Evolutionary conservation across 2,113 vertebrate species (phyloP).

Genomic region (Xenopus laevis): DNA sequence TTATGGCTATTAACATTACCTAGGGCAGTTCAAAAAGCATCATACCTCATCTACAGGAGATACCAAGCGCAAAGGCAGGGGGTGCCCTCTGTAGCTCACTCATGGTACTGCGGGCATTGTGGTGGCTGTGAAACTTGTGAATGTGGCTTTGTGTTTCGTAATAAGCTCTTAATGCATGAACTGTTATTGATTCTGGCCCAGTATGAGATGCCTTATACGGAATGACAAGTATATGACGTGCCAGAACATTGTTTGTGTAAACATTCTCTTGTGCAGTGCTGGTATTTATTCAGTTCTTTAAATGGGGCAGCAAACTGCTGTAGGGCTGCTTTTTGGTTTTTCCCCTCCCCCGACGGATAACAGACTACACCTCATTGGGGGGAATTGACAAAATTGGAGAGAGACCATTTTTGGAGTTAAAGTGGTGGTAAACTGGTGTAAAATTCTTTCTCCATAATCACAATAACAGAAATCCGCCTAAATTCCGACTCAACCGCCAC

Average conservation of each 20-base stretch:
- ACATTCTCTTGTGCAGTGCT: background rate
- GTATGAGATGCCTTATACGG: background rate
- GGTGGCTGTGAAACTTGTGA: conserved; percentile 51
- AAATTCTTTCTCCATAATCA: too few relatives aligned
- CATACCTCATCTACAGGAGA: conserved; percentile 29
- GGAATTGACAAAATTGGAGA: too few relatives aligned
- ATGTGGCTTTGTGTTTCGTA: conserved; percentile 42
- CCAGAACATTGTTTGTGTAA: background rate
- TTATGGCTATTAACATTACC: background rate
- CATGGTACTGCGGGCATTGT: conserved; percentile 10
- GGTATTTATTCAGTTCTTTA: background rate
- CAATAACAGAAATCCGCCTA: too few relatives aligned
- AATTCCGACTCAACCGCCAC: too few relatives aligned
- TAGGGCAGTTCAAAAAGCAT: background rate
- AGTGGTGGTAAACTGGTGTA: too few relatives aligned
- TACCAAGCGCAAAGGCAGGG: background rate
- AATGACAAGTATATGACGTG: conserved; percentile 11
- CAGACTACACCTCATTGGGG: background rate
- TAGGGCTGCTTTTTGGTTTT: accelerated
- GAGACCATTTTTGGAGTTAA: too few relatives aligned
- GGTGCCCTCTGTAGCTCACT: background rate
- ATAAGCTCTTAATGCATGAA: conserved; percentile 35
- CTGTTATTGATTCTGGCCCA: conserved; percentile 13
- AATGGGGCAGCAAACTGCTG: background rate
- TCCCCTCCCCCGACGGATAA: too few relatives aligned